Percentiles rank a stretch among this genome's conserved stretches.
phyloP scores from a whole-genome alignment of 1,140 invertebrate species.

The Hylaeus anthracinus region DNA sequence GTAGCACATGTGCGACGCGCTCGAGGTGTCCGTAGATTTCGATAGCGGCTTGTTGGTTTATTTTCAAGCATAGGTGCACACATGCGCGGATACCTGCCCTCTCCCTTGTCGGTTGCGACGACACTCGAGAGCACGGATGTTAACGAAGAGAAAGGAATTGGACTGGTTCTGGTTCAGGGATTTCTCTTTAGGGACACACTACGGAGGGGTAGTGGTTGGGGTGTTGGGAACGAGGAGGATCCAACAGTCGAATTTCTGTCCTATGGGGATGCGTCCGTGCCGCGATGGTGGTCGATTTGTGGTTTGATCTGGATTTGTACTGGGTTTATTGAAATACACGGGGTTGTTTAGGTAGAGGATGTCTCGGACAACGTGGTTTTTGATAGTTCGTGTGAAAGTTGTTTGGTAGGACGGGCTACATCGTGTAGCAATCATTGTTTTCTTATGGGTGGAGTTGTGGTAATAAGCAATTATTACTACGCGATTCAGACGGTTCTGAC shows the following conservation, averaged over 20 bases:
- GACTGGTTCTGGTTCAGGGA: conserved; percentile 72
- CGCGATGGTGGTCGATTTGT: conserved; percentile 75
- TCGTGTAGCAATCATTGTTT: too few relatives aligned
- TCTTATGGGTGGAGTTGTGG: too few relatives aligned
- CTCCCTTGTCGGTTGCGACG: neutral
- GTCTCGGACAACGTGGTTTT: neutral
- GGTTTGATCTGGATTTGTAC: conserved; percentile 56
- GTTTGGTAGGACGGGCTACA: too few relatives aligned
- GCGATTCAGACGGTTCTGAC: too few relatives aligned
- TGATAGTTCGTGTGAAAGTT: too few relatives aligned
- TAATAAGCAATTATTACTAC: too few relatives aligned
- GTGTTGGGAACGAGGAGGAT: conserved; percentile 45
- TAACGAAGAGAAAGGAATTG: conserved; percentile 40
- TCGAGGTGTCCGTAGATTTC: conserved; percentile 75
- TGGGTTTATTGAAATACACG: too few relatives aligned
- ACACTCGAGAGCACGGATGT: conserved; percentile 9
- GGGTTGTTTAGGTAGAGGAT: too few relatives aligned
- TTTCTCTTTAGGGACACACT: conserved; percentile 47
- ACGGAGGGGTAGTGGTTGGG: conserved; percentile 17
- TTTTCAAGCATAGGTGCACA: conserved; percentile 68
- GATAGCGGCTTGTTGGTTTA: conserved; percentile 74
- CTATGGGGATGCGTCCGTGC: conserved; percentile 66
- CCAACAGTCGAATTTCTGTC: conserved; percentile 60
- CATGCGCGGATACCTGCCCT: neutral
- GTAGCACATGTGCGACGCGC: conserved; percentile 53